Evolutionary conservation across 2,113 vertebrate genomes (phyloP), one percentile per base, ranked within the genome.

Genomic region (Hydropotes inermis): DNA sequence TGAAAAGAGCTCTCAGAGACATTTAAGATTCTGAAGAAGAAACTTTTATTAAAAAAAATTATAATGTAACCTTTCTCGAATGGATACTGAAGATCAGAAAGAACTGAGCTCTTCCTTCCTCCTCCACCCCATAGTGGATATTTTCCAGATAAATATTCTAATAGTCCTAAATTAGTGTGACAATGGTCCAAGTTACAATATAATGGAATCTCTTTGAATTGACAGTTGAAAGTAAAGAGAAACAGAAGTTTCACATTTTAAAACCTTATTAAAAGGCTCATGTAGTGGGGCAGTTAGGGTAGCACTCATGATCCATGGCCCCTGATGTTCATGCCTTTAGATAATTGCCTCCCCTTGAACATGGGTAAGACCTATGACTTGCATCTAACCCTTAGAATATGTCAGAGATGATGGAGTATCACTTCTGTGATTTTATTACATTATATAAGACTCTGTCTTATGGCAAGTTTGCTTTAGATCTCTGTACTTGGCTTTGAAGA

Each of bases 1-100:
- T 92, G 74, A 95, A 28, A 33, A 91, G 58, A 93, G 95, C 88
- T 93, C 6, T 95, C 45, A 96, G 81, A 89, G 23, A 58, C 30
- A 30, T 88, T 61, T 13, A 4, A 92, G 47, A 90, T 33, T 6
- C 36, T 33, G 7, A 90, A 94, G 58, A 55, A 85, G 50, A 91
- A 45, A 6, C 13, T 91, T 85, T 84, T 81, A 64, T 87, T 39
- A 39, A 36, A 52, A 76, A 70, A 87, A 85, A 60, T 84, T 47
- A 19, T 1, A 54, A 47, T 36, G n/a, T 36, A 74, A 74, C 9
- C 10, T 27, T 92, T 90, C 67, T 58, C 70, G 76, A 87, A 84
- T 52, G 9, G 4, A 17, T 61, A 4, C 7, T 79, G 27, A 91
- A 76, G 45, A 78, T 83, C 27, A 78, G 14, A 93, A 94, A 60